A percentile compares a stretch with the other conserved stretches of the same genome.
Conservation (phyloP, 2,797 vertebrate genomes). For the Heterohyrax brucei region DNA sequence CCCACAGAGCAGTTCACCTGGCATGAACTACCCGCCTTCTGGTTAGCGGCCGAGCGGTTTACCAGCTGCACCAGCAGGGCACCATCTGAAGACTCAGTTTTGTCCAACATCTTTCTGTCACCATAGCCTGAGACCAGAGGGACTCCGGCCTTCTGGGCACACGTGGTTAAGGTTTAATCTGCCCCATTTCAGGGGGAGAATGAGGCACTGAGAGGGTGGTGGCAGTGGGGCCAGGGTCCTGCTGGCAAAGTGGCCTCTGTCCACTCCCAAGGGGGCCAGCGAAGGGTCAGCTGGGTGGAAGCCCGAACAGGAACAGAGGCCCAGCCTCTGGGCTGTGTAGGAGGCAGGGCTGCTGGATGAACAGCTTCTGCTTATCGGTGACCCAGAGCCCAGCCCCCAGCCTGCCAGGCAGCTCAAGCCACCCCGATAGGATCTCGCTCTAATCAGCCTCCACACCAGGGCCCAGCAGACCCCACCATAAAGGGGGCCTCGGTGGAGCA, state of each 20-base stretch:
- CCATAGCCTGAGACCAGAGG: neutral
- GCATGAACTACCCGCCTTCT: neutral
- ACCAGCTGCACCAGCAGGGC: neutral
- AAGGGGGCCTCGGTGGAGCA: neutral
- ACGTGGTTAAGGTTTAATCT: neutral
- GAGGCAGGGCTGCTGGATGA: neutral
- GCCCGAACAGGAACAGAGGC: no score
- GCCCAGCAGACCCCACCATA: constrained; percentile 21
- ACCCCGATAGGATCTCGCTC: constrained; percentile 52
- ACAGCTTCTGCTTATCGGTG: neutral
- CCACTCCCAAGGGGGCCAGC: neutral
- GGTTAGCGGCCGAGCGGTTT: no score
- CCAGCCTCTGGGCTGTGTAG: neutral
- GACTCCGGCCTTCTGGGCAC: neutral
- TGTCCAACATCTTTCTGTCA: neutral
- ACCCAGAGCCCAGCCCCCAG: neutral
- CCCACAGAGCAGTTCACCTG: neutral
- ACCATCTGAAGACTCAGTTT: neutral
- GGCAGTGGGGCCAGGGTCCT: neutral
- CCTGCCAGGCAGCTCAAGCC: neutral
- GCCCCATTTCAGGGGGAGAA: neutral
- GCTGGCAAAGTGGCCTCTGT: neutral
- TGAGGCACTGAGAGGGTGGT: neutral
- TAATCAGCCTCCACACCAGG: constrained; percentile 52
- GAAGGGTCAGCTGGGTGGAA: neutral